A percentile compares a stretch with the other conserved stretches of the same genome.
phyloP scores from a whole-genome alignment of 2,888 invertebrate genomes.

The Andrena hattorfiana region DNA sequence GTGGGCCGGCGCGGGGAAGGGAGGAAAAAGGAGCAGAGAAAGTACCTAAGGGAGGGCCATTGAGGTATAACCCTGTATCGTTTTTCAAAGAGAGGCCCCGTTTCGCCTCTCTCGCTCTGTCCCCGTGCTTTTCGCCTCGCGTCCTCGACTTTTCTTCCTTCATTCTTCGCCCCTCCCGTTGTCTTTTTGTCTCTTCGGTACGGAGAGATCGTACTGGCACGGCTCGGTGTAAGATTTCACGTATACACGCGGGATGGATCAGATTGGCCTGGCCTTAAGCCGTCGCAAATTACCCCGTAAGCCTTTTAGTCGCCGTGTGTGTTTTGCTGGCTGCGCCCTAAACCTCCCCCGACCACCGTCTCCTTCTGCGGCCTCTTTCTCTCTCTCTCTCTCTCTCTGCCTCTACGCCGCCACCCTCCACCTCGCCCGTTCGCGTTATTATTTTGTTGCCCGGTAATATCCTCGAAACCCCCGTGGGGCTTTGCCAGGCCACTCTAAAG shows the following conservation, averaged over 20 bases:
- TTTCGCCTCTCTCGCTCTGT: constrained; percentile 53
- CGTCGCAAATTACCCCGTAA: constrained; percentile 83
- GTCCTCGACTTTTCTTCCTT: constrained; percentile 61
- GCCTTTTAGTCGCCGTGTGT: constrained; percentile 82
- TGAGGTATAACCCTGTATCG: constrained; percentile 76
- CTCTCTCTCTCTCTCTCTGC: constrained; percentile 4
- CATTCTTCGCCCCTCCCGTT: constrained; percentile 48
- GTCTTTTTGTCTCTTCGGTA: constrained; percentile 51
- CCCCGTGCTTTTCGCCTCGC: constrained; percentile 35
- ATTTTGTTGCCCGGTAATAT: constrained; percentile 76
- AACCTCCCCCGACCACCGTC: constrained; percentile 54
- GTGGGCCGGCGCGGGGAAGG: constrained; percentile 40
- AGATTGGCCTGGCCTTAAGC: constrained; percentile 83
- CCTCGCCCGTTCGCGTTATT: constrained; percentile 66
- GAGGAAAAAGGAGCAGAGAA: constrained; percentile 36
- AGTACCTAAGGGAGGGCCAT: constrained; percentile 63
- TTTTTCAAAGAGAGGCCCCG: constrained; percentile 80
- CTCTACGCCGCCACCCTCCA: constrained; percentile 2
- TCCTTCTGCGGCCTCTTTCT: constrained; percentile 22
- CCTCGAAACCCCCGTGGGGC: constrained; percentile 73
- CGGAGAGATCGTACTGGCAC: constrained; percentile 52
- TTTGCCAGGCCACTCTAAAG: constrained; percentile 74
- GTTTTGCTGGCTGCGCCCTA: constrained; percentile 76
- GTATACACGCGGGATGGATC: constrained; percentile 77
- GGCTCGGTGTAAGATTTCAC: constrained; percentile 80